Base-by-base conservation (phyloP, 2,797 vertebrate species). In the Platyrinchus mystaceus region DNA sequence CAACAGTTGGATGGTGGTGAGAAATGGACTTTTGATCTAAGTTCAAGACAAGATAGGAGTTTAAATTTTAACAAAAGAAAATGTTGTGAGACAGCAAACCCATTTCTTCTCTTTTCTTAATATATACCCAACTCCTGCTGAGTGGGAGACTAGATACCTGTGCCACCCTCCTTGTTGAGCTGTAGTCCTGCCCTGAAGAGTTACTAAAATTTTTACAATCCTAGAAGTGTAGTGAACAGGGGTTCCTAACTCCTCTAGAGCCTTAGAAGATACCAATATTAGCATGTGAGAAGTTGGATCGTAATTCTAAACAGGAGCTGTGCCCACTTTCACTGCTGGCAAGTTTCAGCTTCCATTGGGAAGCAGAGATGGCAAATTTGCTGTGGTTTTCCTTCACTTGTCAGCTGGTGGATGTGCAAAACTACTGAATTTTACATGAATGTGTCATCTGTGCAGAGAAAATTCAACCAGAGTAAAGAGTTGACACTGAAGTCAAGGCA, bases 401-500 rank as follows among this genome's bases (percentile, higher is more conserved):
- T 86, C 94, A 79, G 32, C 67, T 66, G 41, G 34, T 78, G 84
- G 43, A 46, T 71, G 16, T 30, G 82, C 52, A 94, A 59, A 94
- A 89, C 71, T 89, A 74, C 84, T 67, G 47, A 64, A 74, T 73
- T 84, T 80, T 92, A 60, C 64, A 60, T 87, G 50, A 89, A n/a
- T 63, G 69, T 20, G 60, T 70, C 90, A 91, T 89, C 84, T 52
- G 63, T 86, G 62, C 79, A 55, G 28, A 82, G 76, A 34, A 88
- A 66, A 88, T 62, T 91, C 55, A 71, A 66, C 87, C 89, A 91
- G 84, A 85, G 36, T 85, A 91, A 93, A 80, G 81, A 87, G 67
- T 36, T 92, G 90, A 73, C 63, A 52, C 27, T 71, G 73, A 93
- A 94, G 63, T 86, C 41, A 71, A 84, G 64, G 53, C 1, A 0